Percentiles rank a stretch among this genome's conserved stretches.
phyloP scores from a whole-genome alignment of 2,113 vertebrate genomes.

The Lophochroa leadbeateri region DNA sequence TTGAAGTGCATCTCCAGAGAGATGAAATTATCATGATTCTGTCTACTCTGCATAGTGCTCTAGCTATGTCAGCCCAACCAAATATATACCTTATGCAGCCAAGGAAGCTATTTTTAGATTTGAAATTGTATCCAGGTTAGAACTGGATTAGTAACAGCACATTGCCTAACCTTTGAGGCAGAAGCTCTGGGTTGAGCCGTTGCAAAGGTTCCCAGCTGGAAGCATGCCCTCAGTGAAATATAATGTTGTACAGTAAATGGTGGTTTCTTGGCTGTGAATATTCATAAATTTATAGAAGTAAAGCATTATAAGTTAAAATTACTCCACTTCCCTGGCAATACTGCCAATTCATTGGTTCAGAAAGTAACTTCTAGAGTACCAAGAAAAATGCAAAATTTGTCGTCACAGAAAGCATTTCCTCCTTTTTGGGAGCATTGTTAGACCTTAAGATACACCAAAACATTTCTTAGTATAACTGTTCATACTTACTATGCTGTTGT shows the following conservation, averaged over 20 bases:
- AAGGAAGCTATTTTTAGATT: constrained; percentile 48
- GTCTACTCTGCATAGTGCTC: background rate
- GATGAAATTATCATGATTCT: background rate
- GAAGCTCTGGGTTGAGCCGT: constrained; percentile 30
- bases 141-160: constrained; percentile 56
- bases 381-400: background rate
- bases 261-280: background rate
- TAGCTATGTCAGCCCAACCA: background rate
- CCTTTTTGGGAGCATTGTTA: background rate
- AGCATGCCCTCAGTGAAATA: background rate
- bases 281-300: background rate
- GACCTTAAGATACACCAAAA: background rate
- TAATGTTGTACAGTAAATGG: background rate
- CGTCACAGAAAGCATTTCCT: background rate
- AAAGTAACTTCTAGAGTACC: background rate
- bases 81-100: background rate
- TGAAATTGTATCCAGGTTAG: constrained; percentile 47
- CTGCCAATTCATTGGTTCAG: background rate
- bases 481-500: background rate
- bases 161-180: background rate
- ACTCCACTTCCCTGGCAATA: background rate
- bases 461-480: background rate
- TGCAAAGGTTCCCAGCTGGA: constrained; percentile 25
- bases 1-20: background rate
- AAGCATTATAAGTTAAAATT: background rate